Percentiles rank a stretch among this genome's conserved stretches.
phyloP scores from a whole-genome alignment of 2,113 vertebrate genomes.

The Epinephelus lanceolatus region DNA sequence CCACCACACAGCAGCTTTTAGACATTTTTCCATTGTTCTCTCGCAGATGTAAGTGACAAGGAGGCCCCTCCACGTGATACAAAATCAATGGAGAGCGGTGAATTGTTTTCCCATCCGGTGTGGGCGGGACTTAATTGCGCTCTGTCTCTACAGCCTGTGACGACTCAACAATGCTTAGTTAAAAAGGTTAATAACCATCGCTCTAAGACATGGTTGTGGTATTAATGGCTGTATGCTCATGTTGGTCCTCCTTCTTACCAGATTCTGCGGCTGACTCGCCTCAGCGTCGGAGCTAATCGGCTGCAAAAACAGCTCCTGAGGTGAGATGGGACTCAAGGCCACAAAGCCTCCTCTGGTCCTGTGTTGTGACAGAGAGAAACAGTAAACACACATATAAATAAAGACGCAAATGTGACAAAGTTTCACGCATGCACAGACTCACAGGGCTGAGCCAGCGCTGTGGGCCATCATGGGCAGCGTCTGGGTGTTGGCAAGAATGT shows the following conservation, averaged over 20 bases:
- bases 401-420: neutral
- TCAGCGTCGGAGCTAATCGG: conserved; percentile 83
- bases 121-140: too few relatives aligned
- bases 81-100: too few relatives aligned
- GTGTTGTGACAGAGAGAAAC: conserved; percentile 57
- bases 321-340: conserved; percentile 94
- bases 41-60: too few relatives aligned
- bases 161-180: neutral
- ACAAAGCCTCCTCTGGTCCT: conserved; percentile 93
- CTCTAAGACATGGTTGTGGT: neutral
- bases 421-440: conserved; percentile 77
- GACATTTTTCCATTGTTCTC: too few relatives aligned
- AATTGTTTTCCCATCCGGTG: too few relatives aligned
- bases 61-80: too few relatives aligned
- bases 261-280: conserved; percentile 88
- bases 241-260: conserved; percentile 85
- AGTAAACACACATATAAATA: conserved; percentile 22
- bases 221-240: neutral
- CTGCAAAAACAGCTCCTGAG: conserved; percentile 93
- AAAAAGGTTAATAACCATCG: conserved; percentile 12
- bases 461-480: conserved; percentile 92
- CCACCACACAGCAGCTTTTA: too few relatives aligned
- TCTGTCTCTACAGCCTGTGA: neutral
- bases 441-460: conserved; percentile 93
- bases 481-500: conserved; percentile 92